Conservation (phyloP, 2,888 invertebrate species). For the Fabriciana adippe region DNA sequence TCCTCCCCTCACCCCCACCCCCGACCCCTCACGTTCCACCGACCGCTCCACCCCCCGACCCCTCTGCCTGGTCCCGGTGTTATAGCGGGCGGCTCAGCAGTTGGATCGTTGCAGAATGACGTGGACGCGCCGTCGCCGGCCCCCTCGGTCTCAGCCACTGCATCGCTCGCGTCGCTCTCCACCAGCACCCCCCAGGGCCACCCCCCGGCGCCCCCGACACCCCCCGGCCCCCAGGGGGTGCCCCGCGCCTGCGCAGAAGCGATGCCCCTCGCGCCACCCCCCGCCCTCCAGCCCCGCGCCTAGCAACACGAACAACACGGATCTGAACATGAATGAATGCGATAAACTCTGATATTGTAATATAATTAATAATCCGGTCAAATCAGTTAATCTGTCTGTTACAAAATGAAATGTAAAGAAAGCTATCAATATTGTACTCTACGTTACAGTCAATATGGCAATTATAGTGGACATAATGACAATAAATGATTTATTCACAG, state of each 20-base stretch:
- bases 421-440: neutral
- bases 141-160: conserved; percentile 62
- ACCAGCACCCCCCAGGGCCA: conserved; percentile 39
- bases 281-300: conserved; percentile 49
- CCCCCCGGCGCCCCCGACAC: conserved; percentile 50
- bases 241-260: conserved; percentile 38
- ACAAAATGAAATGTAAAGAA: neutral
- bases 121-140: conserved; percentile 78
- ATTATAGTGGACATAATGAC: neutral
- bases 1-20: conserved; percentile 39
- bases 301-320: conserved; percentile 48
- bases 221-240: conserved; percentile 45
- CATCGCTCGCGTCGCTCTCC: conserved; percentile 53
- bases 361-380: neutral
- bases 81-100: conserved; percentile 72
- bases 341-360: conserved; percentile 22
- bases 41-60: conserved; percentile 37
- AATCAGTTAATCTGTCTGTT: neutral
- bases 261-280: conserved; percentile 39
- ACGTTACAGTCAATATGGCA: conserved; percentile 3
- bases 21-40: conserved; percentile 39
- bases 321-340: conserved; percentile 50
- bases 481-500: conserved; percentile 1
- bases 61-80: conserved; percentile 51
- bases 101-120: conserved; percentile 81